A percentile compares a stretch with the other conserved stretches of the same genome.
These are phyloP conservation scores for Archips crataeganus DNA, from an alignment of 2,888 invertebrate genomes.

Conservation along the genomic window DNA sequence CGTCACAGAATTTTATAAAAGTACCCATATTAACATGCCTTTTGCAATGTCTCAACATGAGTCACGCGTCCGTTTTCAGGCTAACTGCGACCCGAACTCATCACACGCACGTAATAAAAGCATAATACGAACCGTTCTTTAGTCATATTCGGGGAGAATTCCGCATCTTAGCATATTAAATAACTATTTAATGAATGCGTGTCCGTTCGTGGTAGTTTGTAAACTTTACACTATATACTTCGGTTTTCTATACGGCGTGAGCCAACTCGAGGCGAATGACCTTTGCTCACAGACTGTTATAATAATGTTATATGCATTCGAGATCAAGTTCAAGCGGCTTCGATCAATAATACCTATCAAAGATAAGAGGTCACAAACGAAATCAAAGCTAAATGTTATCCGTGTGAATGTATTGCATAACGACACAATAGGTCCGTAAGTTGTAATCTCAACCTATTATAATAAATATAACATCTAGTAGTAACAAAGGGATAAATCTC, in stretches of 20 bases:
- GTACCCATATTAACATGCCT: constrained; percentile 1
- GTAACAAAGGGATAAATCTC: no score
- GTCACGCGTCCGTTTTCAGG: constrained; percentile 8
- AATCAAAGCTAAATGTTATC: no score
- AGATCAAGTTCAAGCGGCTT: constrained; percentile 2
- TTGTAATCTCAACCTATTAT: no score
- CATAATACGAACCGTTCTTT: background rate
- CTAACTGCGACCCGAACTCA: constrained; percentile 9
- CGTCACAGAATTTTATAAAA: constrained; percentile 1
- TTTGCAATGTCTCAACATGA: constrained; percentile 2
- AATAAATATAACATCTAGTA: no score
- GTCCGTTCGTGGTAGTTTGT: constrained; percentile 5
- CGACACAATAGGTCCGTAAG: no score
- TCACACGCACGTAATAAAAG: constrained; percentile 11
- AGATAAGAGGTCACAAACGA: no score
- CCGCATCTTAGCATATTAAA: constrained; percentile 4
- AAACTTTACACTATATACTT: background rate
- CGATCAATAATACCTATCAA: background rate
- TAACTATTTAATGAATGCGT: constrained; percentile 8
- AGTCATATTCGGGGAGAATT: background rate
- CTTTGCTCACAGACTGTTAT: background rate
- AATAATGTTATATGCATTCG: constrained; percentile 6
- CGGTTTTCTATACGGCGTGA: background rate
- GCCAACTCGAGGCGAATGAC: constrained; percentile 4
- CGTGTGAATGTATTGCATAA: no score